Evolutionary conservation across 1,140 invertebrate genomes (phyloP), one percentile per base, ranked within the genome.

Genomic region (Ctenoplectra terminalis): DNA sequence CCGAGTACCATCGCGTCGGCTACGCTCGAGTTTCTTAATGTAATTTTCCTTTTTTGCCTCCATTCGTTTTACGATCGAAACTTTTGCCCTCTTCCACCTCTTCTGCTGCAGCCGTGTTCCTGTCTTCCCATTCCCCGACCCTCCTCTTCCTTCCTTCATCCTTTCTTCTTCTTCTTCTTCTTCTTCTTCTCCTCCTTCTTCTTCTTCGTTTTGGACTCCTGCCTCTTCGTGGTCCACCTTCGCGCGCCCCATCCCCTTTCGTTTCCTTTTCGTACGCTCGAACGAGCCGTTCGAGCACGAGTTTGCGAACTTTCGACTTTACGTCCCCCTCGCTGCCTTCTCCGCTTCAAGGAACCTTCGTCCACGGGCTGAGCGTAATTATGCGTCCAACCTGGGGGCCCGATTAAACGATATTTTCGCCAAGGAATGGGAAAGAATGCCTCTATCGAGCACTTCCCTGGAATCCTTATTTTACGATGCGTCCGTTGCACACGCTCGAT

Each of bases 1-100:
- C 61, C 50, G 78, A 87, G 79, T 75, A 81, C 84, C 86, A 87
- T 88, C 85, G 75, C 84, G 85, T 81, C 83, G 89, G 84, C 87
- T 88, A 77, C 89, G 86, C 89, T 86, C 89, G 89, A 92, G 89
- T 93, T 92, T 93, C 90, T 91, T 92, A 92, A 92, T 93, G 91
- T 93, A 93, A 93, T 93, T 93, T 92, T 92, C 86, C 89, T 91
- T 93, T 92, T 92, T 92, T 90, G 87, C 90, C 88, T 92, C 89
- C 89, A 90, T 89, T 92, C 90, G 88, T 86, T 93, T 93, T 93
- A 93, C 91, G 92, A 93, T 85, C 90, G 73, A 92, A 93, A 93
- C 88, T 93, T 91, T 92, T 89, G 85, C 90, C 88, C 82, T 64
- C 61, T 82, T 78, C 76, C 67, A 71, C 82, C 63, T 83, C 64